phyloP scores from a whole-genome alignment of 2,797 vertebrate genomes.

The Lacerta agilis region DNA sequence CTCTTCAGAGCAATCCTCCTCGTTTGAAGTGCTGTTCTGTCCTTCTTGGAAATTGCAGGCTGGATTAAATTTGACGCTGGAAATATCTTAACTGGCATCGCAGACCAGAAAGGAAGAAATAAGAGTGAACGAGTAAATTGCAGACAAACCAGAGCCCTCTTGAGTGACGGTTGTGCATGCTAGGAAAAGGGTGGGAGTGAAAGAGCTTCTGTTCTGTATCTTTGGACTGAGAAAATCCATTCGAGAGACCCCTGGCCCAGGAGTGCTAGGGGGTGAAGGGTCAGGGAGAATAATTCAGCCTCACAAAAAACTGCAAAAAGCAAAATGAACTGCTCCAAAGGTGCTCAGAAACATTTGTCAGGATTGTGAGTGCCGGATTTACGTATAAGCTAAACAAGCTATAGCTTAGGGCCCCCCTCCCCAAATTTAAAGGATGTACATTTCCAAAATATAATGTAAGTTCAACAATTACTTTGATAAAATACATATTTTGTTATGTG shows the following conservation, averaged over 20 bases:
- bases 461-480: too few relatives aligned
- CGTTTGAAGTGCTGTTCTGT: constrained; percentile 27
- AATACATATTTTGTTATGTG: too few relatives aligned
- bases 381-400: too few relatives aligned
- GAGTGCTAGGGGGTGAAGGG: neutral
- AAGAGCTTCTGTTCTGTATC: neutral
- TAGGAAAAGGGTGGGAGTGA: neutral
- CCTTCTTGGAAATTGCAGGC: constrained; percentile 32
- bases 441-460: too few relatives aligned
- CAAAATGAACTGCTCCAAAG: too few relatives aligned
- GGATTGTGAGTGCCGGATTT: too few relatives aligned
- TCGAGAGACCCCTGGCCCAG: neutral
- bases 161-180: constrained; percentile 46
- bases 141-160: constrained; percentile 40
- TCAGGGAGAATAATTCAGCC: too few relatives aligned
- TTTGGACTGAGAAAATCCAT: neutral
- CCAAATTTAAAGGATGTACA: too few relatives aligned
- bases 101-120: constrained; percentile 4
- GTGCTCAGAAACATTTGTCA: too few relatives aligned
- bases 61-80: constrained; percentile 26
- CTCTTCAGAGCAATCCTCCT: constrained; percentile 24
- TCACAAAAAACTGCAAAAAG: too few relatives aligned
- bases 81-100: constrained; percentile 41
- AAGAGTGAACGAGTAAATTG: neutral
- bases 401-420: too few relatives aligned